A percentile compares a stretch with the other conserved stretches of the same genome.
Evolutionary conservation across 2,888 invertebrate species (phyloP).

Genomic region (Scaptomyza reducta): DNA sequence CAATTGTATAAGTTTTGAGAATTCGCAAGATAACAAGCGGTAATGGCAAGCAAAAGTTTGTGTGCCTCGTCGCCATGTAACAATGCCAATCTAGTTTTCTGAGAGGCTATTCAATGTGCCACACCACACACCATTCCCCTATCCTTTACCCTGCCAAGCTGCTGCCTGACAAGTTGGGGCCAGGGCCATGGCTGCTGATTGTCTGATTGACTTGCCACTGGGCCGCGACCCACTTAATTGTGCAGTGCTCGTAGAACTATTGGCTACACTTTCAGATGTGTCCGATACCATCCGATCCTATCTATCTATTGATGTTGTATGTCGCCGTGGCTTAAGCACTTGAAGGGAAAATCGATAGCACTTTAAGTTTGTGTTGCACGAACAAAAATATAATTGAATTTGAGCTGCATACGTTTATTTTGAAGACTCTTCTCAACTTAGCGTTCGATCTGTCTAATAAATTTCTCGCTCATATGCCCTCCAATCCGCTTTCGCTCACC

Average conservation of each 20-base stretch:
- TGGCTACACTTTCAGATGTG: constrained; percentile 24
- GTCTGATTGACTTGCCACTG: constrained; percentile 71
- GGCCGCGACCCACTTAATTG: constrained; percentile 64
- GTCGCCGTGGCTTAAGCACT: constrained; percentile 2
- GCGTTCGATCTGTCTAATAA: constrained; percentile 20
- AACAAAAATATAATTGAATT: constrained; percentile 30
- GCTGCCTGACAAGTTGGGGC: constrained; percentile 6
- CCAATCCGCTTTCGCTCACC: background rate
- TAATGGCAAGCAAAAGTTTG: constrained; percentile 44
- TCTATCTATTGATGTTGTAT: constrained; percentile 6
- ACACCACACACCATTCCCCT: background rate
- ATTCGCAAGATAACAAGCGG: constrained; percentile 62
- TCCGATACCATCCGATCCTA: background rate
- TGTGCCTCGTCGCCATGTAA: constrained; percentile 40
- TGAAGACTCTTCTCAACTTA: background rate
- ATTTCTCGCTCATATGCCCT: constrained; percentile 25
- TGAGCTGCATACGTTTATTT: constrained; percentile 10
- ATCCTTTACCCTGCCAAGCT: background rate
- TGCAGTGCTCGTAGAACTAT: constrained; percentile 47
- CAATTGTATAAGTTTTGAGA: constrained; percentile 65
- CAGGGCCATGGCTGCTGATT: constrained; percentile 59
- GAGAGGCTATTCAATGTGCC: background rate
- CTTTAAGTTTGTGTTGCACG: background rate
- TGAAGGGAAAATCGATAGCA: background rate
- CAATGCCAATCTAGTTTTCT: constrained; percentile 49